Evolutionary conservation across 2,113 vertebrate species (phyloP), one percentile per base, ranked within the genome.

Genomic region (Hylia prasina): DNA sequence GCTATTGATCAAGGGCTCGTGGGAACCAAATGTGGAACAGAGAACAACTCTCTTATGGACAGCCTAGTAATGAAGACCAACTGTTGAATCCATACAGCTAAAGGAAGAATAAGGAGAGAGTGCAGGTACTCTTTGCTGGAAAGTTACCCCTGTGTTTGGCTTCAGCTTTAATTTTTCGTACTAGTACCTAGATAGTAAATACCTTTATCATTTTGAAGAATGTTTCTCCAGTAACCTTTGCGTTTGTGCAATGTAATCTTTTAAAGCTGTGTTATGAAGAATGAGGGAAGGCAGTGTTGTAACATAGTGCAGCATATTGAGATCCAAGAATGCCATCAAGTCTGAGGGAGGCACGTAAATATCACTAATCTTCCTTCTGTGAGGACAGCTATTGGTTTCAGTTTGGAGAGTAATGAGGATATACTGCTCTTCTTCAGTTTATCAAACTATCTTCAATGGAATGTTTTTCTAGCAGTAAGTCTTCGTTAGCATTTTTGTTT

Each of bases 371-470:
- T 82, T 58, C 48, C 60, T 81, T 91, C 77, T 84, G 57, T 65
- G 58, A 95, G 58, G 78, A 75, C 57, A 90, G 82, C 81, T 94
- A 45, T 93, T 90, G 53, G 44, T 93, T 93, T 95, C 48, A 57
- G 24, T 90, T 94, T 65, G 61, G 48, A 76, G 39, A 61, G 14
- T 84, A 73, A 76, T 81, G 72, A 66, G 78, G 27, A 82, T 78
- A 48, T 40, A 56, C 28, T 61, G 17, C 39, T 82, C 18, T 69
- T 87, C 51, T 72, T 90, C 69, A 60, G 31, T 77, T 94, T 81
- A 63, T 86, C 66, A 78, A 8, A 68, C 30, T 89, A 6, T 82
- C 82, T 96, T 63, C 44, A 79, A 3, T 31, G 2, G 23, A 82
- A 50, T 96, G 63, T 84, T 93, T 92, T 92, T 82, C 28, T 35